Evolutionary conservation across 2,113 vertebrate species (phyloP), one percentile per base, ranked within the genome.

Genomic region (Nothobranchius furzeri): DNA sequence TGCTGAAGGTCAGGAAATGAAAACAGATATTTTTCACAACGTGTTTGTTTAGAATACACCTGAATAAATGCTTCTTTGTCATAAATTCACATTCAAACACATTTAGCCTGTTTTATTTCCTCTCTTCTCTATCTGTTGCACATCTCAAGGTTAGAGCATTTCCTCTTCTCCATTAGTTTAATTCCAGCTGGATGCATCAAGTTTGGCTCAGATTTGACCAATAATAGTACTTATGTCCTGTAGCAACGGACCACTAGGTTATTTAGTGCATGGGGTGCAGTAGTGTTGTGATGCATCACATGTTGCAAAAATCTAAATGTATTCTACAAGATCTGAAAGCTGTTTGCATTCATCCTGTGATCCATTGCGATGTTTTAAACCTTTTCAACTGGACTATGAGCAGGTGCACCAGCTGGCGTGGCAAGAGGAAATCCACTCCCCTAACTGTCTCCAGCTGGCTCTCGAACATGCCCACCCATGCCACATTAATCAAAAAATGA

Each of bases 371-470:
- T 49, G 2, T 75, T 67, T 79, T 71, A 85, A 78, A 80, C 63
- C 60, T 54, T 4, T 81, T 70, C 30, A 62, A 58, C 3, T 25
- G 2, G 25, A 71, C 51, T 57, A 6, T 1, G 58, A 76, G 65
- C 74, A 74, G 78, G 76, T 83, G 81, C 67, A 84, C 81, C 85
- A 79, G 75, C 85, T 85, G 83, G 81, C 67, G 6, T 51, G 65
- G 68, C 65, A 73, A 71, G 69, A 73, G 69, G 60, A 46, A 73
- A 64, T 57, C 66, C 63, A 65, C 73, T 75, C 72, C 84, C 64
- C 79, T 82, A 43, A 73, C 71, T 64, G 63, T 59, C 52, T 78
- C 83, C 85, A 84, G 81, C 81, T 87, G 82, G 82, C 54, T 30
- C 67, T 52, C 52, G 15, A 47, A 47, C 72, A 73, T 46, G 50